Base-by-base conservation (phyloP, 2,888 invertebrate species). In the Meloe dianella region DNA sequence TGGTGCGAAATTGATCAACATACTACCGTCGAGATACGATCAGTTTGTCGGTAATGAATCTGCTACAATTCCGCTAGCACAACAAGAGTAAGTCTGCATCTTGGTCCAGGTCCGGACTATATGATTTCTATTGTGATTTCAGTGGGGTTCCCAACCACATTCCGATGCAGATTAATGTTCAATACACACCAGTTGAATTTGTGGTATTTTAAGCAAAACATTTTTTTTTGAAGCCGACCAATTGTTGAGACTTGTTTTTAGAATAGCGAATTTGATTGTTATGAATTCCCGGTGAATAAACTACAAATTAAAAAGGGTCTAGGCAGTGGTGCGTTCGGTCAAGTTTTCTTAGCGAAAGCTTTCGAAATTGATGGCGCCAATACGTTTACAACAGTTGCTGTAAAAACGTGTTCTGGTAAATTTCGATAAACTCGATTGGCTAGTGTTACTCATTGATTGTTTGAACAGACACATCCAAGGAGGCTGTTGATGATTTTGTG, bases 281-380 rank as follows among this genome's bases (percentile, higher is more conserved):
- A 75, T 57, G 82, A 82, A 71, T 74, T 81, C 63, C 81, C 81
- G n/a, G 73, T 77, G 56, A 76, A 77, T 57, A 76, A 74, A 68
- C 65, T 79, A 17, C 65, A 72, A 38, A 54, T 75, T 2, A 73
- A 65, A 60, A 67, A 84, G 0, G 82, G 89, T 76, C 87, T 92
- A 72, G 93, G 92, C 1, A 89, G 89, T 73, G 93, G 93, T 0
- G 92, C 92, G 8, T 94, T 93, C 79, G 93, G 93, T 0, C 85
- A 87, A 57, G 93, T 93, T 0, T 91, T 89, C 77, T 86, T 88
- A 22, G 92, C 91, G 0, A 86, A 86, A 0, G 86, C 91, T 6
- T 86, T 87, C 64, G 85, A 85, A 59, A 78, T 87, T 29, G 77
- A 79, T 0, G 84, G 84, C 0, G 84, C 86, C 79, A 84, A 86